phyloP scores from a whole-genome alignment of 64 coral and sea anemone species.

The Stichodactyla helianthus region DNA sequence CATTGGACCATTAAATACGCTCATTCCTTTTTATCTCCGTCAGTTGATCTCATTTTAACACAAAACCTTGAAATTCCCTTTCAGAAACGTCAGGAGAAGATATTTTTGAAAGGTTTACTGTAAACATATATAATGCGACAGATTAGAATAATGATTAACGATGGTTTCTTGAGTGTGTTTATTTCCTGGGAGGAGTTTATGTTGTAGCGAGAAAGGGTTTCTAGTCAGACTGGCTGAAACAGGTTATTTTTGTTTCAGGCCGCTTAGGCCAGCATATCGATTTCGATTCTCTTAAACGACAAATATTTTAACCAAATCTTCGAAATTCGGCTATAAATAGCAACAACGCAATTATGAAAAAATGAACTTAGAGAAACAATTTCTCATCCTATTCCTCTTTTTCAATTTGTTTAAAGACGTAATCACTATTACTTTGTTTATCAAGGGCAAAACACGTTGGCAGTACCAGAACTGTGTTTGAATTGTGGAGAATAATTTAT shows the following conservation, averaged over 20 bases:
- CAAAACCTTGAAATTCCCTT: neutral
- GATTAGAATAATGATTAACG: neutral
- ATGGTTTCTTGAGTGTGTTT: neutral
- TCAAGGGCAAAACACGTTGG: too few species aligned
- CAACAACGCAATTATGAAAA: neutral
- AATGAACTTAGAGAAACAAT: neutral
- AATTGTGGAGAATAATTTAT: too few species aligned
- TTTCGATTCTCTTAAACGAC: slow-evolving; percentile 15
- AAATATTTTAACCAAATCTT: neutral
- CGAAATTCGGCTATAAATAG: neutral
- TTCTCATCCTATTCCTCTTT: neutral
- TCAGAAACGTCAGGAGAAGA: neutral
- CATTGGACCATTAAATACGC: neutral
- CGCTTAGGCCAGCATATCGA: neutral
- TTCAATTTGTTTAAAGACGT: too few species aligned
- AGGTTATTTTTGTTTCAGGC: slow-evolving; percentile 7
- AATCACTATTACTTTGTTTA: too few species aligned
- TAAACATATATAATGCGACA: neutral
- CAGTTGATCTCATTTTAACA: slow-evolving; percentile 6
- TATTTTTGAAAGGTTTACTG: neutral
- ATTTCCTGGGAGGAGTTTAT: neutral
- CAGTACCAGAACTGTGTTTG: too few species aligned
- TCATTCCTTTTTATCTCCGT: neutral
- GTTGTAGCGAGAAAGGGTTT: neutral
- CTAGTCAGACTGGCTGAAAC: neutral